Evolutionary conservation across 2,888 invertebrate genomes (phyloP).

Genomic region (Amiota communis): DNA sequence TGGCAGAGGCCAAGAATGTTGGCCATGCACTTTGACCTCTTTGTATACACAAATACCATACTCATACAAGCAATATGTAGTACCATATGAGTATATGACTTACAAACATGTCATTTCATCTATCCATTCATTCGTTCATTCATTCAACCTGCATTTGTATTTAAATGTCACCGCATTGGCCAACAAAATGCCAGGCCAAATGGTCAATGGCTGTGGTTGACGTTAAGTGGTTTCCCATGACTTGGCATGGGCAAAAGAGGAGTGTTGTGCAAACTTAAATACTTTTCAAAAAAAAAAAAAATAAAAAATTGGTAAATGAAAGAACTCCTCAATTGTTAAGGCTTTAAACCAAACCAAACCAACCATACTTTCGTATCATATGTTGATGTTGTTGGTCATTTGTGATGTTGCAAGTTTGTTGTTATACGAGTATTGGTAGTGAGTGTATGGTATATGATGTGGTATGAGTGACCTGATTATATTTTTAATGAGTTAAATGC

Average conservation of each 20-base stretch:
- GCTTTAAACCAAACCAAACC: too few relatives aligned
- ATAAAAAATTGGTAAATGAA: too few relatives aligned
- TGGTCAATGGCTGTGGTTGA: slow-evolving; percentile 29
- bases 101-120: slow-evolving; percentile 41
- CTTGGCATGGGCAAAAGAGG: background rate
- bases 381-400: too few relatives aligned
- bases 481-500: slow-evolving; percentile 12
- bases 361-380: too few relatives aligned
- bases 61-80: background rate
- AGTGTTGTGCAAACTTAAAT: background rate
- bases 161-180: slow-evolving; percentile 46
- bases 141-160: slow-evolving; percentile 27
- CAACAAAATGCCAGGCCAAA: slow-evolving; percentile 28
- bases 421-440: too few relatives aligned
- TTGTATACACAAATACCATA: background rate
- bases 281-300: too few relatives aligned
- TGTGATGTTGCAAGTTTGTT: too few relatives aligned
- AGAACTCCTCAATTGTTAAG: too few relatives aligned
- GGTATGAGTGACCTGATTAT: slow-evolving; percentile 11
- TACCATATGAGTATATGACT: slow-evolving; percentile 9
- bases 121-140: slow-evolving; percentile 20
- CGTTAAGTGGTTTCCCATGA: slow-evolving; percentile 31
- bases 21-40: slow-evolving; percentile 25
- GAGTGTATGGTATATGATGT: background rate
- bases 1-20: slow-evolving; percentile 8